Base-by-base conservation (phyloP, 2,888 invertebrate genomes). In the Sphaerophoria rueppellii region DNA sequence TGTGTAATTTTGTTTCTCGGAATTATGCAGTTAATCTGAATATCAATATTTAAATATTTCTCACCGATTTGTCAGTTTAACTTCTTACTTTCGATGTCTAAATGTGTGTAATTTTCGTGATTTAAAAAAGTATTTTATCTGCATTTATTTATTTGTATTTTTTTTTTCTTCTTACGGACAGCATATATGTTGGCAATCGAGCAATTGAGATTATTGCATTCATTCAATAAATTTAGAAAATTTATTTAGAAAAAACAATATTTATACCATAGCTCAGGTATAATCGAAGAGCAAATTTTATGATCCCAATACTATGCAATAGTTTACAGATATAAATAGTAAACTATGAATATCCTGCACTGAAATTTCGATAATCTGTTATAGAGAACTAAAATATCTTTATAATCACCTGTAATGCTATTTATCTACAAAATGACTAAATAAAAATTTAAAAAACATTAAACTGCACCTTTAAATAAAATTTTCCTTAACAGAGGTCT, bases 151-250 rank as follows among this genome's bases (percentile, higher is more conserved):
- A 46, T 57, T 76, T 69, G 78, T 83, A 40, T 63, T 55, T 54
- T 2, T 46, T 55, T 48, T 60, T 73, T 69, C 63, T 72, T 50
- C 35, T 65, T 89, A 89, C 88, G 90, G 91, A 91, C 91, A 91
- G 91, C 91, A 91, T 91, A 91, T 91, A 91, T 92, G 92, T 92
- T 91, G 92, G 91, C 91, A 91, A 92, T 92, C 91, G 91, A 91
- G 91, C 91, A 91, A 91, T 89, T 89, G 88, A 88, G 87, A 87
- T 87, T 88, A 87, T 86, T 60, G 37, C 54, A 35, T 82, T 75
- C 67, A 80, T 80, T 65, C 16, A 65, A 79, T 48, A 34, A 69
- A 80, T 76, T 76, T 76, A 74, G 60, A 72, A 50, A 75, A 79
- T 75, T 75, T 79, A 54, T 75, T 81, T 81, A 40, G 9, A 75